phyloP scores from a whole-genome alignment of 2,113 vertebrate species.

The Columbina picui region DNA sequence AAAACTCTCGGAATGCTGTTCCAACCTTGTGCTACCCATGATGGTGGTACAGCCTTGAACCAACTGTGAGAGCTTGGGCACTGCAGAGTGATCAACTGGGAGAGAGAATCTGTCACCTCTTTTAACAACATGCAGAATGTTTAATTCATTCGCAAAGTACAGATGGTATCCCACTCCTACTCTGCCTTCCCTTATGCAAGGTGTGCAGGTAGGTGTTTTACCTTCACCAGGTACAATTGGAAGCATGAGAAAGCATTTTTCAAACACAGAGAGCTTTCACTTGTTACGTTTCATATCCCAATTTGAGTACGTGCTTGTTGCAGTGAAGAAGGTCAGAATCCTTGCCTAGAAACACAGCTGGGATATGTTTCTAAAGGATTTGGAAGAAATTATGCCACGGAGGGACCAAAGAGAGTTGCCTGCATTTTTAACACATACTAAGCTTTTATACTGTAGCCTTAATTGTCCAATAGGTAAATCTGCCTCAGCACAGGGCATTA shows the following conservation, averaged over 20 bases:
- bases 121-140: rapidly evolving
- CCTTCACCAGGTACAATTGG: not conserved
- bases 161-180: not conserved
- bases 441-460: not conserved
- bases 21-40: not conserved
- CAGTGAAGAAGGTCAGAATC: not conserved
- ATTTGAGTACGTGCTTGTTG: not conserved
- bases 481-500: rapidly evolving
- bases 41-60: not conserved
- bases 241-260: not conserved
- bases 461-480: not conserved
- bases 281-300: not conserved
- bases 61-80: rapidly evolving
- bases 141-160: not conserved
- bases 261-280: not conserved
- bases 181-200: too few species aligned
- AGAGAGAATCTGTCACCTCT: not conserved
- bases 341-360: not conserved
- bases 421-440: not conserved
- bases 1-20: not conserved
- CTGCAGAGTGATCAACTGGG: not conserved
- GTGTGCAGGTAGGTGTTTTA: not conserved
- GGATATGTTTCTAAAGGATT: not conserved
- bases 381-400: not conserved
- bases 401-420: not conserved